Conservation (phyloP, 2,113 vertebrate species). For the Fregata magnificens region DNA sequence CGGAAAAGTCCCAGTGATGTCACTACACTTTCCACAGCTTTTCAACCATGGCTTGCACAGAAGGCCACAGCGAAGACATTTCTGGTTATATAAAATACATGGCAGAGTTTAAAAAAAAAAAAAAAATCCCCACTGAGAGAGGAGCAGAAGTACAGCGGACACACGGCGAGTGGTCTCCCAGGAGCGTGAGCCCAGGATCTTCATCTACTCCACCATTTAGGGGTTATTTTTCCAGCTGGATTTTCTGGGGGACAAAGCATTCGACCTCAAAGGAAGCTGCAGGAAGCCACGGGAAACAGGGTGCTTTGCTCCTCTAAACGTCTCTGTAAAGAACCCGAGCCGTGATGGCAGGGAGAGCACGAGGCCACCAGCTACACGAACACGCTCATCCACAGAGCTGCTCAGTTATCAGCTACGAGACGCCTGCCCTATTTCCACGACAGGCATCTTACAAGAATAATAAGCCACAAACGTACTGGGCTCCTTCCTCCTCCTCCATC, state of each 20-base stretch:
- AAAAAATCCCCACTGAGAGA: neutral
- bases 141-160: neutral
- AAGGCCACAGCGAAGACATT: neutral
- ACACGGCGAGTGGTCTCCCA: neutral
- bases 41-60: neutral
- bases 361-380: neutral
- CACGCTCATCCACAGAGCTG: neutral
- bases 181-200: neutral
- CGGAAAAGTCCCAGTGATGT: conserved; percentile 9
- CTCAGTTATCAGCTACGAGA: neutral
- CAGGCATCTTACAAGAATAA: neutral
- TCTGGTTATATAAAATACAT: neutral
- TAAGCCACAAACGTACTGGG: neutral
- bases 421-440: neutral
- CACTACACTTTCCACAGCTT: neutral
- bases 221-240: neutral
- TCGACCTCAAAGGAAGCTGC: neutral
- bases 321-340: neutral
- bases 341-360: fast-evolving
- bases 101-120: neutral
- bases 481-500: neutral
- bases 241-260: neutral
- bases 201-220: neutral
- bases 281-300: neutral
- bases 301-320: neutral